Percentiles rank a stretch among this genome's conserved stretches.
Evolutionary conservation across 1,140 invertebrate genomes (phyloP).

Genomic region (Psix sp.): DNA sequence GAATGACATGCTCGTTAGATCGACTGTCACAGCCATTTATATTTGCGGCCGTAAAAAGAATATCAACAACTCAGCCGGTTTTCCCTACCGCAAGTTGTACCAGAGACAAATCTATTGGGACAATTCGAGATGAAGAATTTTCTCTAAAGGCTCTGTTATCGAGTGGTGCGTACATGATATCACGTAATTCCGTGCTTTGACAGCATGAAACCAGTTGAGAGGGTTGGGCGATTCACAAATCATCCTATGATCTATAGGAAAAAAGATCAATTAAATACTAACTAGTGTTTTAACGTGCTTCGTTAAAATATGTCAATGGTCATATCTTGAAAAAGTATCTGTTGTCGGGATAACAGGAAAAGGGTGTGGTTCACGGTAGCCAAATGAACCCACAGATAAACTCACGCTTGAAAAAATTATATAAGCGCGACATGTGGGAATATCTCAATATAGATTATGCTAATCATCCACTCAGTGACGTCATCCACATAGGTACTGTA

Average conservation of each 20-base stretch:
- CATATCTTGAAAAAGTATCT: constrained; percentile 53
- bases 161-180: constrained; percentile 7
- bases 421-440: constrained; percentile 37
- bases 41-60: too few relatives aligned
- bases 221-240: constrained; percentile 34
- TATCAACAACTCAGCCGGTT: too few relatives aligned
- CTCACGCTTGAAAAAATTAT: constrained; percentile 38
- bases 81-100: too few relatives aligned
- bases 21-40: constrained; percentile 21
- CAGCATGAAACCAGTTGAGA: constrained; percentile 34
- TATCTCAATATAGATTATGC: constrained; percentile 51
- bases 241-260: constrained; percentile 43
- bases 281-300: constrained; percentile 41
- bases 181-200: constrained; percentile 34
- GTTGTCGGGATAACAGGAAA: constrained; percentile 53
- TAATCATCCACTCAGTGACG: constrained; percentile 21
- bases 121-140: constrained; percentile 27
- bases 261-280: constrained; percentile 56
- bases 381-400: constrained; percentile 40
- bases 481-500: too few relatives aligned
- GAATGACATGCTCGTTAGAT: constrained; percentile 49
- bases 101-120: neutral
- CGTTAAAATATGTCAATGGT: constrained; percentile 55
- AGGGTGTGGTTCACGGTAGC: constrained; percentile 60
- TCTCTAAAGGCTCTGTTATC: constrained; percentile 20